These are phyloP conservation scores for Conistra vaccinii DNA, from an alignment of 2,888 invertebrate species.

Conservation along the genomic window DNA sequence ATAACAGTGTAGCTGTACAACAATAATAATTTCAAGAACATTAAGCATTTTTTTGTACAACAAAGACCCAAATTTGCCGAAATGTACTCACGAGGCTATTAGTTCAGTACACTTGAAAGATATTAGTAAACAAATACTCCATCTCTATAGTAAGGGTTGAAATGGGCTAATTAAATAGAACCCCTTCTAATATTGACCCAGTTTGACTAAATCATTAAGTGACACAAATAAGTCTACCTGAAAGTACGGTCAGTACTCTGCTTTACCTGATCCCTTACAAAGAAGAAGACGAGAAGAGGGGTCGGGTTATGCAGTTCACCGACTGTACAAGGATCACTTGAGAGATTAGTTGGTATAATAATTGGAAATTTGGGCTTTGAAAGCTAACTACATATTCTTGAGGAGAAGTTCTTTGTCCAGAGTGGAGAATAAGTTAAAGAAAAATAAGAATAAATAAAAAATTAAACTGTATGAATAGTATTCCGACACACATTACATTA, in stretches of 20 bases:
- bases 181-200: slow-evolving; percentile 35
- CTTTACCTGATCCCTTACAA: background rate
- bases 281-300: too few species aligned
- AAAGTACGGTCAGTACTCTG: background rate
- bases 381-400: background rate
- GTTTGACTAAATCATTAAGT: slow-evolving; percentile 31
- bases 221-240: slow-evolving; percentile 20
- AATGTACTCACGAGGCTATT: background rate
- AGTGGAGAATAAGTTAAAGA: background rate
- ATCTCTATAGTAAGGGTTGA: slow-evolving; percentile 12
- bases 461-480: background rate
- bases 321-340: background rate
- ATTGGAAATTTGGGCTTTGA: background rate
- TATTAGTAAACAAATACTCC: slow-evolving; percentile 41
- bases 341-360: background rate
- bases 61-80: background rate
- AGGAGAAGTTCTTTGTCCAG: background rate
- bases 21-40: slow-evolving; percentile 4
- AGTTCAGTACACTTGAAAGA: slow-evolving; percentile 29
- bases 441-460: background rate
- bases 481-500: too few species aligned
- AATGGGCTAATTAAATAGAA: slow-evolving; percentile 37
- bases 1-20: background rate
- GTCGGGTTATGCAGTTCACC: too few species aligned
- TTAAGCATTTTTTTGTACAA: too few species aligned